Evolutionary conservation across 2,113 vertebrate genomes (phyloP), one percentile per base, ranked within the genome.

Genomic region (Pimephales promelas): DNA sequence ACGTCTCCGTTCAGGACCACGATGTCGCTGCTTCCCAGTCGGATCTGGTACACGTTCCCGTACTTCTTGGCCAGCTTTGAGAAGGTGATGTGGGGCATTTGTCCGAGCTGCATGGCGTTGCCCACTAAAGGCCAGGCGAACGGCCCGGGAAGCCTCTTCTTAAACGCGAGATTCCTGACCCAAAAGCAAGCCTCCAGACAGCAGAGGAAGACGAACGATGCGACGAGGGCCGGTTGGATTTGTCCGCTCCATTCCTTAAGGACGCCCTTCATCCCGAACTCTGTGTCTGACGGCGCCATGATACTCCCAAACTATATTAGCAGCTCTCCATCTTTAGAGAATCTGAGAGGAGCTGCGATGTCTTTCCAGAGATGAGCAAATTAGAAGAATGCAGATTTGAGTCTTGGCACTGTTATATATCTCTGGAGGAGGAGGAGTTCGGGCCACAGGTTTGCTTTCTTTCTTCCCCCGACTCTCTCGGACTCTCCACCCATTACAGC

Each of bases 41-140:
- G 89, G 40, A 96, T 94, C 90, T 95, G 94, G 88, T 95, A 96
- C 59, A 96, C 85, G 1, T 93, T 90, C 18, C 95, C 96, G 1
- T 96, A 96, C 36, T 90, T 94, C 43, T 91, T 89, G 1, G 93
- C 94, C 24, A 96, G 79, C 49, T 75, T 90, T 72, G 89, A 84
- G 2, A 96, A 94, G 14, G 95, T 93, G 88, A 94, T 88, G 89
- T 96, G 96, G 28, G 96, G 96, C 92, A 95, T 92, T 86, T 91
- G 93, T 72, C 95, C 96, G 85, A 96, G 92, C 87, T 95, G 95
- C 95, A 95, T 94, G 73, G 84, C 94, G n/a, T 96, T 96, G 74
- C 95, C 95, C 84, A 96, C 91, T 87, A 95, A 36, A 0, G 95
- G 95, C 95, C 95, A 96, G 2, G 95, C 90, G 3, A 94, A 94